These are phyloP conservation scores for Autographa gamma DNA, from an alignment of 2,888 invertebrate genomes.

Conservation along the genomic window DNA sequence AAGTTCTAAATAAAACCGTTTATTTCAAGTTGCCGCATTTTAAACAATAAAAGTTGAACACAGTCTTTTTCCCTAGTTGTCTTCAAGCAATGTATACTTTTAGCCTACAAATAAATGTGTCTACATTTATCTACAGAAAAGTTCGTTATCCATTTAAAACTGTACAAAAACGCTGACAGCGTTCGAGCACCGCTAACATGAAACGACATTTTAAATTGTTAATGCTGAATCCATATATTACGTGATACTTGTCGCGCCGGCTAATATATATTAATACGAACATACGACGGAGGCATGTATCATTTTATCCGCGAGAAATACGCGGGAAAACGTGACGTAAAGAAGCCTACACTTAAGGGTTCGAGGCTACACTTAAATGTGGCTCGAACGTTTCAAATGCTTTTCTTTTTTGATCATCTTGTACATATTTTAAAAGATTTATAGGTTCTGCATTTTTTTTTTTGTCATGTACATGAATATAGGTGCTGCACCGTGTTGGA, in stretches of 20 bases:
- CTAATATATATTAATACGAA: constrained; percentile 51
- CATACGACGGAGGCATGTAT: constrained; percentile 30
- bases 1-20: too few relatives aligned
- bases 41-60: too few relatives aligned
- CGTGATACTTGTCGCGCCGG: constrained; percentile 43
- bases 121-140: neutral
- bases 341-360: constrained; percentile 9
- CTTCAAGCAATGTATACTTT: too few relatives aligned
- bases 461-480: neutral
- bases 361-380: constrained; percentile 8
- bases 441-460: neutral
- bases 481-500: too few relatives aligned
- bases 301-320: constrained; percentile 54
- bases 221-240: constrained; percentile 45
- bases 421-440: too few relatives aligned
- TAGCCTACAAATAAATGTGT: too few relatives aligned
- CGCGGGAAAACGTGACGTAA: constrained; percentile 32
- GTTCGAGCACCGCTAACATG: constrained; percentile 25
- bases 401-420: neutral
- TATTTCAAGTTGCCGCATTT: too few relatives aligned
- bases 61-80: too few relatives aligned
- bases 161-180: constrained; percentile 17
- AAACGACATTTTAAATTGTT: constrained; percentile 58
- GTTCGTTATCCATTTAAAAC: neutral
- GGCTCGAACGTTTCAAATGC: constrained; percentile 5